Evolutionary conservation across 2,888 invertebrate genomes (phyloP), one percentile per base, ranked within the genome.

Genomic region (Spatulosminthurus flaviceps): DNA sequence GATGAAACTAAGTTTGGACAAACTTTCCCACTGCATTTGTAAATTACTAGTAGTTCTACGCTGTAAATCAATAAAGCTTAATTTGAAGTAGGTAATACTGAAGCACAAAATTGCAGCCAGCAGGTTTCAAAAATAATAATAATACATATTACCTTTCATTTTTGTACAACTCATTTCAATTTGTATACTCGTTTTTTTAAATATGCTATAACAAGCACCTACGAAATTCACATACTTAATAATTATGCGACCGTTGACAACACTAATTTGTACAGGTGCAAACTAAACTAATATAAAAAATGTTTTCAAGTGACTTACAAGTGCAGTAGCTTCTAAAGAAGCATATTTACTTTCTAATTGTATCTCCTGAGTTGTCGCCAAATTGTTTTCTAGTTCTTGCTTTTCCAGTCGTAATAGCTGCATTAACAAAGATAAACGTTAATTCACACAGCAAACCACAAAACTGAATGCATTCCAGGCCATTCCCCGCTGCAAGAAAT

Each of bases 301-400:
- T 22, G n/a, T n/a, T 24, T n/a, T 11, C 1, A 72, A 43, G 19
- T 28, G 11, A 73, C 64, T 64, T 64, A 61, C 64, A 75, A 22
- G 9, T 4, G 24, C 66, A 43, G 77, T n/a, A 1, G 19, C 69
- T 21, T 67, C 43, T 22, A 77, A 41, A 42, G 41, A 71, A 2
- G 22, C 41, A 13, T 41, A 42, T 41, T 71, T 71, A 28, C 19
- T 34, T 1, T 77, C 77, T 24, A 69, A n/a, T n/a, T 22, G 21
- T 21, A 34, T 67, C 22, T 24, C 41, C 19, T 66, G 41, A 21
- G 67, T 29, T 2, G 61, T 61, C 19, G 34, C 21, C 34, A 77
- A 70, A 43, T 51, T 43, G n/a, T 29, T 70, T 34, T 77, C 77
- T n/a, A 77, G 51, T 28, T 77, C 77, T 24, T 66, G 41, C 26